Evolutionary conservation across 2,797 vertebrate genomes (phyloP), one percentile per base, ranked within the genome.

Genomic region (Zalophus californianus): DNA sequence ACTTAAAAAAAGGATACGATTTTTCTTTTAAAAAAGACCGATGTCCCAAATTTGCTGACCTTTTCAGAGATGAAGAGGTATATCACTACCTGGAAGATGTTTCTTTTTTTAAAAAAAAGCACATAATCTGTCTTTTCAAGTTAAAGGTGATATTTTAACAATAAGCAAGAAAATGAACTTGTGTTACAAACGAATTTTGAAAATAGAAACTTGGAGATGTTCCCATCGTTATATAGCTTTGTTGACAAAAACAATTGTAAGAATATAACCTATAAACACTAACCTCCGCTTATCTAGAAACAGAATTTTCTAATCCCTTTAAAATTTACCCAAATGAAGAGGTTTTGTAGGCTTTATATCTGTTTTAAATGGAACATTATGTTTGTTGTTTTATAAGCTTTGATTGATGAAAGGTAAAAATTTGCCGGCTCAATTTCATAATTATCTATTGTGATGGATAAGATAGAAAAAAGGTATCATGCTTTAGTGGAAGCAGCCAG

Each of bases 141-240:
- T 68, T 84, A 96, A 91, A 93, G 48, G 13, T 84, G 50, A 56
- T 38, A 80, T 80, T 94, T 97, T 92, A 91, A 78, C 12, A 86
- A 50, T 56, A 44, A 86, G 32, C 35, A n/a, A 88, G 58, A 97
- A 90, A 77, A 78, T 86, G 20, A 94, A 86, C 82, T 92, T 84
- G 15, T 75, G 15, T 70, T 72, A 90, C 16, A 86, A 93, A 64
- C 90, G 48, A 80, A 86, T n/a, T 89, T 91, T 91, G 68, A 91
- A 82, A 92, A 58, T 32, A 52, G 32, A 29, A 91, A 21, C 48
- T 86, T 96, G 84, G 50, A 89, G 91, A 91, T 92, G 23, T 88
- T 75, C 18, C 20, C 50, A 82, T 52, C 5, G 0, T 64, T 72
- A 96, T 20, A 15, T 60, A 82, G 41, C 23, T 97, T 86, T 86